phyloP scores from a whole-genome alignment of 2,797 vertebrate genomes.

The Artibeus lituratus region DNA sequence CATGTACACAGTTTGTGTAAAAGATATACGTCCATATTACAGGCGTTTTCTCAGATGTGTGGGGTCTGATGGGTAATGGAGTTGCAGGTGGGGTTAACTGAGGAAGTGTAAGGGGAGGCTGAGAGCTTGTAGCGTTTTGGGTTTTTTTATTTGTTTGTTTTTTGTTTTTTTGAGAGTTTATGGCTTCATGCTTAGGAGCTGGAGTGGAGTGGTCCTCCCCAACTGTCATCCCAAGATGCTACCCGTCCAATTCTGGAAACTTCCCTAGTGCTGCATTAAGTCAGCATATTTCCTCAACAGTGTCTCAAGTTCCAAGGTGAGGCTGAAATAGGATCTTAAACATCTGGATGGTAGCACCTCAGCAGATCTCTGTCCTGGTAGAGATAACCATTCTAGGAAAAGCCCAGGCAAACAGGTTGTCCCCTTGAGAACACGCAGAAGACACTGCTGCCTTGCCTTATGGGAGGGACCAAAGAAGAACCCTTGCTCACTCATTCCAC shows the following conservation, averaged over 20 bases:
- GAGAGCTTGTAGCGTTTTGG: neutral
- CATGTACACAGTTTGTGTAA: neutral
- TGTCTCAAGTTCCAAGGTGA: neutral
- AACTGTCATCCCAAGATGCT: neutral
- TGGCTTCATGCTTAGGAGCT: neutral
- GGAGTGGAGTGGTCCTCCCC: neutral
- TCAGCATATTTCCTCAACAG: neutral
- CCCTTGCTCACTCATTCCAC: neutral
- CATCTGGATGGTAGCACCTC: neutral
- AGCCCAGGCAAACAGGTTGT: accelerated
- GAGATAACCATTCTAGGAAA: neutral
- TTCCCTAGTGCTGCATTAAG: neutral
- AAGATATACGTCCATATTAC: neutral
- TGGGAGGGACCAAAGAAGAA: neutral
- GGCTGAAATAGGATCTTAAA: neutral
- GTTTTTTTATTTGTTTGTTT: no score
- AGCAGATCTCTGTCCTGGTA: neutral
- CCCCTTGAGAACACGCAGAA: neutral
- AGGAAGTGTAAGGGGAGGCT: neutral
- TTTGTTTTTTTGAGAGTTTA: neutral
- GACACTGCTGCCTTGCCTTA: neutral
- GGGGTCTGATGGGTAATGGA: neutral
- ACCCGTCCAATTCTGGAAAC: neutral
- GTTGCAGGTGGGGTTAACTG: neutral
- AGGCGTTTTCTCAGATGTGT: neutral